Evolutionary conservation across 2,888 invertebrate species (phyloP).

Genomic region (Sericinus montela): DNA sequence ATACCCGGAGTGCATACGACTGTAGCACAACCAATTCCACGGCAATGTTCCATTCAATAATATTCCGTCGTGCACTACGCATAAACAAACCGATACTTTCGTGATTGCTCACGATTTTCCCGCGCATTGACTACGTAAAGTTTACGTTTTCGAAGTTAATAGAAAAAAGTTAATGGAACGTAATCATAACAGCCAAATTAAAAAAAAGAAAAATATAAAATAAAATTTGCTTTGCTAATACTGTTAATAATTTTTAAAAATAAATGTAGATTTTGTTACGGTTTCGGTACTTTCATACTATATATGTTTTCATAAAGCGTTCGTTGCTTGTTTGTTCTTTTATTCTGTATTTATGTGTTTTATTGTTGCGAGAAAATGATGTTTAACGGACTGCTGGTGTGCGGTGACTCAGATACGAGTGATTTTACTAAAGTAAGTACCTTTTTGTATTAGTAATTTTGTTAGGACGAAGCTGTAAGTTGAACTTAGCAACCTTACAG

Average conservation of each 20-base stretch:
- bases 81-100: conserved; percentile 6
- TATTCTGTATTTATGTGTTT: too few species aligned
- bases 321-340: neutral
- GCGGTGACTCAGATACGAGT: conserved; percentile 63
- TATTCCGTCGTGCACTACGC: neutral
- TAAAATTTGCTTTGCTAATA: too few species aligned
- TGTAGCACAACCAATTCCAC: neutral
- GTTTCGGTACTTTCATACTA: too few species aligned
- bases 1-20: conserved; percentile 23
- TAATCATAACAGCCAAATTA: too few species aligned
- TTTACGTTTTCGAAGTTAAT: too few species aligned
- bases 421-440: conserved; percentile 61
- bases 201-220: too few species aligned
- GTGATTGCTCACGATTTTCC: conserved; percentile 1
- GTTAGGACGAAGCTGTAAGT: too few species aligned
- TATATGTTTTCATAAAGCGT: neutral
- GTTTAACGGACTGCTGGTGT: conserved; percentile 65
- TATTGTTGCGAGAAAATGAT: conserved; percentile 44
- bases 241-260: too few species aligned
- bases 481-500: too few species aligned
- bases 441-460: too few species aligned
- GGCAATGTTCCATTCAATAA: conserved; percentile 9
- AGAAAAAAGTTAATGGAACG: too few species aligned
- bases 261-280: too few species aligned
- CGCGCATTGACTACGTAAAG: neutral